Evolutionary conservation across 2,888 invertebrate genomes (phyloP), one percentile per base, ranked within the genome.

Genomic region (Ditula angustiorana): DNA sequence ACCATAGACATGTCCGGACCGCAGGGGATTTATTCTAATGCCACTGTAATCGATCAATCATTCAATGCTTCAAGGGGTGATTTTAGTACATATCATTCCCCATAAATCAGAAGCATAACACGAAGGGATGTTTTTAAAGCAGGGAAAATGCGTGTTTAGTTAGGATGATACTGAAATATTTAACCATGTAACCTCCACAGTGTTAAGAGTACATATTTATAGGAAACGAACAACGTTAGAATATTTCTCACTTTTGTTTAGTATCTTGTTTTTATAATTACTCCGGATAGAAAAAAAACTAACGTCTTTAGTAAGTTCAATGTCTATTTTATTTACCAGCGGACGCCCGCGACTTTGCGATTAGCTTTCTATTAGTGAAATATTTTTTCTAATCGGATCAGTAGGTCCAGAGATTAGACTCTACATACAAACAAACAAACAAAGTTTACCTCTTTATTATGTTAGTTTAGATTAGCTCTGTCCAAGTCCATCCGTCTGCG

Each of bases 61-160:
- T 37, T 37, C 69, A 65, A 53, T 30, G 41, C 61, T 33, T 41
- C 35, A 55, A 69, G 67, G 75, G 75, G 74, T 64, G 74, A 74
- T 77, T 73, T 74, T 71, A 74, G 74, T 69, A 69, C 60, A 74
- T 69, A 74, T 74, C 74, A 65, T 69, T 71, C 60, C 61, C 67
- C 72, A 76, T 78, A 77, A 80, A 83, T 82, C 80, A 80, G 72
- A 69, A 73, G 69, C 66, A 69, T 70, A 67, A 68, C 60, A 68
- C 55, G 56, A 50, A 71, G 74, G 75, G 77, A 70, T 73, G 73
- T 71, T 76, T 78, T 76, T 74, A 71, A 69, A 72, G 69, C 63
- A 69, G 68, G 68, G 71, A 76, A 72, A 74, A 72, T 72, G 68
- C 69, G 66, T 71, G 74, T 74, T 72, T 74, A 72, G 72, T 69